These are phyloP conservation scores for Macrostomum lignano DNA, from an alignment of 1,140 invertebrate genomes.

Conservation along the genomic window DNA sequence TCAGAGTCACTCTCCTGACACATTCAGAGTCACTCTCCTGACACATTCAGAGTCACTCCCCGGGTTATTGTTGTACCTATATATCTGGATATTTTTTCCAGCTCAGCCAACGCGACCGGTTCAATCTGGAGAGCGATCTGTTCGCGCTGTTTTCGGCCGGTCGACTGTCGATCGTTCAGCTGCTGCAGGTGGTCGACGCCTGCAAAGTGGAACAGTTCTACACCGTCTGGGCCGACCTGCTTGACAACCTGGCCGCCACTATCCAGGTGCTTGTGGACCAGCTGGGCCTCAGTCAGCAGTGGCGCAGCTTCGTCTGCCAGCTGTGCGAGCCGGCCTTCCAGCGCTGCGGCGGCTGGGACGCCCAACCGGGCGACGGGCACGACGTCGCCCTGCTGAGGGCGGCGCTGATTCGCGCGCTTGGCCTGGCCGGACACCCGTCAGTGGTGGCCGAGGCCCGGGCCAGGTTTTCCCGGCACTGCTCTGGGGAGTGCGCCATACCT, in stretches of 20 bases:
- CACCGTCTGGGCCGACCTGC: neutral
- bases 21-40: too few species aligned
- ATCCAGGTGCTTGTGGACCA: neutral
- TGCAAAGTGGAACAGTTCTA: neutral
- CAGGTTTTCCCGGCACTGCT: neutral
- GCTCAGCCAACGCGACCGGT: too few species aligned
- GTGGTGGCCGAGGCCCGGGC: neutral
- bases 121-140: too few species aligned
- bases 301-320: neutral
- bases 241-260: neutral
- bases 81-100: too few species aligned
- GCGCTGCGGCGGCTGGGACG: neutral
- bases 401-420: conserved; percentile 1
- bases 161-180: too few species aligned
- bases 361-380: neutral
- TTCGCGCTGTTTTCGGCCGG: too few species aligned
- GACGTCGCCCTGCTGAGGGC: conserved; percentile 1
- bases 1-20: too few species aligned
- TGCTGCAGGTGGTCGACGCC: neutral
- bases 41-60: too few species aligned
- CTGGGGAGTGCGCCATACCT: neutral
- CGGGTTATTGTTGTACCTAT: too few species aligned
- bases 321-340: conserved; percentile 2
- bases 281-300: neutral
- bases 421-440: conserved; percentile 1